phyloP scores from a whole-genome alignment of 1,140 invertebrate species.

The Drosophila ogumai region DNA sequence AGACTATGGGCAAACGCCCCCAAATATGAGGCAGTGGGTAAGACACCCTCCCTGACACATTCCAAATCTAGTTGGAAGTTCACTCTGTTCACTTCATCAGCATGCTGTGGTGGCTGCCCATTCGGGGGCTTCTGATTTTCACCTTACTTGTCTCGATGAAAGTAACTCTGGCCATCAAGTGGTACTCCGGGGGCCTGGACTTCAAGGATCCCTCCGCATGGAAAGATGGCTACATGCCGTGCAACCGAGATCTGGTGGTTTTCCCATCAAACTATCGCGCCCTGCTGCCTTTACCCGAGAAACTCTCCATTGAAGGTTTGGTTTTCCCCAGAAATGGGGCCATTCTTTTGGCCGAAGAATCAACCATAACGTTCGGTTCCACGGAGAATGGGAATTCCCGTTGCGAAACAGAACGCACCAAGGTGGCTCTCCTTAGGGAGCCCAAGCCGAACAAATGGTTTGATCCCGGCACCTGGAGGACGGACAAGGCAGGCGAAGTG shows the following conservation, averaged over 20 bases:
- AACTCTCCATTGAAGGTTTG: constrained; percentile 58
- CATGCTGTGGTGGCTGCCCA: constrained; percentile 38
- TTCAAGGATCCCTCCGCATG: constrained; percentile 57
- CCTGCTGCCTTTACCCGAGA: constrained; percentile 60
- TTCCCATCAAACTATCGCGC: constrained; percentile 72
- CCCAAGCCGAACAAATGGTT: constrained; percentile 75
- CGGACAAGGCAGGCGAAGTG: neutral
- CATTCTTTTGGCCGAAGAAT: constrained; percentile 62
- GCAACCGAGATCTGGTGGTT: constrained; percentile 57
- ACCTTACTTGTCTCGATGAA: neutral
- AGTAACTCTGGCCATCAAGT: constrained; percentile 52
- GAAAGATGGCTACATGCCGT: constrained; percentile 66
- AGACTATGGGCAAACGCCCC: constrained; percentile 46
- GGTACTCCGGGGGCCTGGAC: constrained; percentile 48
- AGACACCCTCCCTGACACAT: constrained; percentile 1
- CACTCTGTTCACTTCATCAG: constrained; percentile 21
- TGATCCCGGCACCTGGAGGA: constrained; percentile 73
- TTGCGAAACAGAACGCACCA: constrained; percentile 46
- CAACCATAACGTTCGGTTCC: constrained; percentile 53
- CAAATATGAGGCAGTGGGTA: constrained; percentile 11
- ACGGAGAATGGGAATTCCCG: neutral
- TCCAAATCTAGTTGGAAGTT: constrained; percentile 24
- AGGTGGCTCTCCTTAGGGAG: constrained; percentile 47
- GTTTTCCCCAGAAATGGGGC: constrained; percentile 67
- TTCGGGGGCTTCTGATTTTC: constrained; percentile 1